Percentiles rank a stretch among this genome's conserved stretches.
These are phyloP conservation scores for Myodes glareolus DNA, from an alignment of 2,113 vertebrate species.

Conservation along the genomic window DNA sequence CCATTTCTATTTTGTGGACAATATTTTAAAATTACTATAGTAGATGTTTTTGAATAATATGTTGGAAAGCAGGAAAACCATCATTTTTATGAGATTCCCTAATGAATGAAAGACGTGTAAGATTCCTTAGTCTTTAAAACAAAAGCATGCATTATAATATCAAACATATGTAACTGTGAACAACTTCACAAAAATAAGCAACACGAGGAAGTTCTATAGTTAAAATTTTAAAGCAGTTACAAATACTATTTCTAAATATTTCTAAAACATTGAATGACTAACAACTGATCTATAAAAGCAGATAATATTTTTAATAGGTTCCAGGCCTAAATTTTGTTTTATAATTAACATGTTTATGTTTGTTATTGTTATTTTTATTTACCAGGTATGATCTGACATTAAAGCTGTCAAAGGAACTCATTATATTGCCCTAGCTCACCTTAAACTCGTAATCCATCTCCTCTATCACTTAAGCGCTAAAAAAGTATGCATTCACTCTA, in stretches of 20 bases:
- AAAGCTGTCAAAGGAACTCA: not conserved
- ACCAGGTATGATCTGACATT: too few species aligned
- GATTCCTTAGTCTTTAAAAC: not conserved
- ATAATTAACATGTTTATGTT: not conserved
- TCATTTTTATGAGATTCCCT: not conserved
- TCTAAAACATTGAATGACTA: not conserved
- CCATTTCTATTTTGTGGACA: not conserved
- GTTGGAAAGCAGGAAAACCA: not conserved
- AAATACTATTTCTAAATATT: not conserved
- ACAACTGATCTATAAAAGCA: not conserved
- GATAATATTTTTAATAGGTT: not conserved
- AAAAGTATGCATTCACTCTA: not conserved
- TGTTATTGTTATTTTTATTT: not conserved
- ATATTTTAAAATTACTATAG: not conserved
- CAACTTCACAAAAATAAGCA: not conserved
- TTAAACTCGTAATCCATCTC: not conserved
- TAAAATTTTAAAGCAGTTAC: not conserved
- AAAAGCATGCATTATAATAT: not conserved
- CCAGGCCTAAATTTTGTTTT: not conserved
- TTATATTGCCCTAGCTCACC: not conserved
- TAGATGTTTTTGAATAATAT: not conserved
- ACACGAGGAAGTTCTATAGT: not conserved
- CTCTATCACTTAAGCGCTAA: not conserved
- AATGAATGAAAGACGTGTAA: not conserved
- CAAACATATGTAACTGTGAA: not conserved